Percentiles rank a stretch among this genome's conserved stretches.
phyloP scores from a whole-genome alignment of 2,797 vertebrate species.

The Harpagifer antarcticus region DNA sequence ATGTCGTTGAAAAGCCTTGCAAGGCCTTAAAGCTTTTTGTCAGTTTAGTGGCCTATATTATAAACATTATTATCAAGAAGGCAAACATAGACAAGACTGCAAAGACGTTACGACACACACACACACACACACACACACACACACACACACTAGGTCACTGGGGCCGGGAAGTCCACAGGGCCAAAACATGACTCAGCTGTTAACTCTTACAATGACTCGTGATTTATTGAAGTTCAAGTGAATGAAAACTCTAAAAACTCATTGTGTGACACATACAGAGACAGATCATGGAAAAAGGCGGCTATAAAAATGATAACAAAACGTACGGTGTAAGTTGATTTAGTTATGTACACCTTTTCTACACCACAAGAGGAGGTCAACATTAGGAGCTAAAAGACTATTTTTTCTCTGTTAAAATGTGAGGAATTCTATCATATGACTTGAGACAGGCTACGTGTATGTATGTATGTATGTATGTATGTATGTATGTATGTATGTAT shows the following conservation, averaged over 20 bases:
- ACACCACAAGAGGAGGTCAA: too few species aligned
- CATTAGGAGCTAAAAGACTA: too few species aligned
- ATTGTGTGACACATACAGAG: neutral
- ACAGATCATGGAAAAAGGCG: too few species aligned
- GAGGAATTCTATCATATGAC: too few species aligned
- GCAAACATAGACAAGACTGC: neutral
- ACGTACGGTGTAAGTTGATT: too few species aligned
- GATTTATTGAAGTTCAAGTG: slow-evolving; percentile 10
- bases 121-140: neutral
- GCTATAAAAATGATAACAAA: too few species aligned
- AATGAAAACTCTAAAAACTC: slow-evolving; percentile 2
- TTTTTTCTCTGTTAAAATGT: too few species aligned
- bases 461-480: neutral
- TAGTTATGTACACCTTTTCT: too few species aligned
- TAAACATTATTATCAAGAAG: neutral
- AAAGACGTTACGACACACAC: neutral
- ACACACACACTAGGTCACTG: slow-evolving; percentile 6
- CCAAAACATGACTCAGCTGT: slow-evolving; percentile 21
- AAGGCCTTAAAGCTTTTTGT: neutral
- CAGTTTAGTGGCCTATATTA: neutral
- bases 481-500: neutral
- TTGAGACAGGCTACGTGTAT: neutral
- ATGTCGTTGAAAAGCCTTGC: neutral
- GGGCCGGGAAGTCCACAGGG: too few species aligned
- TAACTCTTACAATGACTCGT: slow-evolving; percentile 39